phyloP scores from a whole-genome alignment of 2,888 invertebrate genomes.

The Ptycholaimellus sp. region DNA sequence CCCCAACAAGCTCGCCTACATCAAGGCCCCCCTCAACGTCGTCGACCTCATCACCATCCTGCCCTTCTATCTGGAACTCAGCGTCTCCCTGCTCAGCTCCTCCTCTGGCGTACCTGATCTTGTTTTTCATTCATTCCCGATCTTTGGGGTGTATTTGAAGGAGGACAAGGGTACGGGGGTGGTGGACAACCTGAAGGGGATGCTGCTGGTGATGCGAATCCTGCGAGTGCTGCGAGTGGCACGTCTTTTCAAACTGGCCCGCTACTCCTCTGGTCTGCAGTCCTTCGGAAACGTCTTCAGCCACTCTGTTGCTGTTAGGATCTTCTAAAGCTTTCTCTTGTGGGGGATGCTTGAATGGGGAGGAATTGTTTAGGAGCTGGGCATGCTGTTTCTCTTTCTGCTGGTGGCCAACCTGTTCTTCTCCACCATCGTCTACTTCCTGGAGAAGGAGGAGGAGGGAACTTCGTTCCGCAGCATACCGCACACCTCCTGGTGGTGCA shows the following conservation, averaged over 20 bases:
- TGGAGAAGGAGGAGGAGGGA: slow-evolving; percentile 19
- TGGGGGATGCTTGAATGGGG: too few relatives aligned
- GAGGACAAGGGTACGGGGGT: too few relatives aligned
- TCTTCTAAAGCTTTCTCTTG: too few relatives aligned
- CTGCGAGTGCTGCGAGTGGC: slow-evolving; percentile 19
- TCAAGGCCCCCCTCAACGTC: slow-evolving; percentile 17
- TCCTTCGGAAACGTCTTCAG: slow-evolving; percentile 21
- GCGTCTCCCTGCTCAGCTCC: too few relatives aligned
- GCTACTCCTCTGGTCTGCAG: slow-evolving; percentile 19
- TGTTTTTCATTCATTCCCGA: neutral
- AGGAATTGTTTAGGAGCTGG: too few relatives aligned
- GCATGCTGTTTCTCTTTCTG: slow-evolving; percentile 22
- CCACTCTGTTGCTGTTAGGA: too few relatives aligned
- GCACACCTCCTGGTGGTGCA: slow-evolving; percentile 20
- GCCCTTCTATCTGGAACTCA: slow-evolving; percentile 19
- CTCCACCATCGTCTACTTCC: slow-evolving; percentile 18
- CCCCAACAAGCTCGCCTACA: too few relatives aligned
- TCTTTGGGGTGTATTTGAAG: neutral
- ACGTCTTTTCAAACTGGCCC: slow-evolving; percentile 18
- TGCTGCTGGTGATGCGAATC: slow-evolving; percentile 19
- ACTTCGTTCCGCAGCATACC: slow-evolving; percentile 17
- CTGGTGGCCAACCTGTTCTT: slow-evolving; percentile 21
- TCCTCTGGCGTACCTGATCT: neutral
- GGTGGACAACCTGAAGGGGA: too few relatives aligned
- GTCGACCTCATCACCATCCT: slow-evolving; percentile 19